These are phyloP conservation scores for Eira barbara DNA, from an alignment of 2,113 vertebrate genomes.

Conservation along the genomic window DNA sequence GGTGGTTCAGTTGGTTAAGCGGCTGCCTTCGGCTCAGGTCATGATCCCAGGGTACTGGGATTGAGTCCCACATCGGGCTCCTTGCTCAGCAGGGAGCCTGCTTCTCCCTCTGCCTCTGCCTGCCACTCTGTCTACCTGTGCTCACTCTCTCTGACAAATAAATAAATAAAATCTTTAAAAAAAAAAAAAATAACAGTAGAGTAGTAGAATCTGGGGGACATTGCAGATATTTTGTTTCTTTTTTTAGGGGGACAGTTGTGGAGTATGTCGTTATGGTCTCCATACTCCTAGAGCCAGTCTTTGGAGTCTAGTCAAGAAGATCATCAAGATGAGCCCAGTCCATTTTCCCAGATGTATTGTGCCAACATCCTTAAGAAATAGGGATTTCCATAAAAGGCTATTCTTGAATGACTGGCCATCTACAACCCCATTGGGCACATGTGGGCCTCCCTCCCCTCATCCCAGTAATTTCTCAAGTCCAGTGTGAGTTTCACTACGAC, in stretches of 20 bases:
- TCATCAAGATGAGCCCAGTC: not conserved
- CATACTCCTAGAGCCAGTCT: not conserved
- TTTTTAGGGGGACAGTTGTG: not conserved
- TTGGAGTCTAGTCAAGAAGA: not conserved
- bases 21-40: too few relatives aligned
- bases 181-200: not conserved
- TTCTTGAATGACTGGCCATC: not conserved
- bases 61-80: too few relatives aligned
- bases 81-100: too few relatives aligned
- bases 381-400: not conserved
- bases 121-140: too few relatives aligned
- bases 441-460: not conserved
- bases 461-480: not conserved
- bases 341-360: not conserved
- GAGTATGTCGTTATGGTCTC: not conserved
- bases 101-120: too few relatives aligned
- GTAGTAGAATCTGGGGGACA: not conserved
- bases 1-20: too few relatives aligned
- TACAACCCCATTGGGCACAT: not conserved
- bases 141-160: too few relatives aligned
- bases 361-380: not conserved
- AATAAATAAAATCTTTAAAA: too few relatives aligned
- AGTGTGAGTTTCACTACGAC: not conserved
- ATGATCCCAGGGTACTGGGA: too few relatives aligned
- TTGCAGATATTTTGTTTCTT: not conserved